Percentiles rank a stretch among this genome's conserved stretches.
phyloP scores from a whole-genome alignment of 35 echinoderm and acorn worm genomes.

The Lytechinus variegatus region DNA sequence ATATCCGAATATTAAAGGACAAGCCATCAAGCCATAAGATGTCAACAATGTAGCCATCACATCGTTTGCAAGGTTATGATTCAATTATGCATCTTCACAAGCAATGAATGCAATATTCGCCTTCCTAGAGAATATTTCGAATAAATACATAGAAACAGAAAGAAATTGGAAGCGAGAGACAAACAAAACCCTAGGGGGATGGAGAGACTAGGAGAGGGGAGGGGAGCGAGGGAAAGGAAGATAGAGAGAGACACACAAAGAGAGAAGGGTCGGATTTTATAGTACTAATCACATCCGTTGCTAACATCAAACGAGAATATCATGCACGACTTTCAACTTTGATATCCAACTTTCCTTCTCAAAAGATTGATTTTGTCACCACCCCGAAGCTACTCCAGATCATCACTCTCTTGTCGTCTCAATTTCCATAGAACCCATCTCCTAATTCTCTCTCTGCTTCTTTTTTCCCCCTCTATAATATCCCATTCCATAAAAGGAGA shows the following conservation, averaged over 20 bases:
- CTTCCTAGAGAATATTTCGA: no score
- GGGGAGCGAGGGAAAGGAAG: neutral
- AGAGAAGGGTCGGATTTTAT: neutral
- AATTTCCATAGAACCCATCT: conserved; percentile 19
- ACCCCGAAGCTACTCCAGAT: neutral
- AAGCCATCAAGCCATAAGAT: no score
- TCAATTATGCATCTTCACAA: no score
- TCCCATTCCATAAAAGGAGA: conserved; percentile 18
- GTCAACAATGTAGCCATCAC: no score
- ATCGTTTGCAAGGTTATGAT: no score
- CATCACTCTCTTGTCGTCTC: conserved; percentile 17
- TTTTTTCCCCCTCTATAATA: neutral
- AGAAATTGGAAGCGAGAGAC: neutral
- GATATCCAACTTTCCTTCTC: conserved; percentile 2
- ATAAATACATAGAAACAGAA: neutral
- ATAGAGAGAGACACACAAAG: neutral
- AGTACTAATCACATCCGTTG: neutral
- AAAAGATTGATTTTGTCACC: neutral
- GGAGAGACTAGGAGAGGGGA: neutral
- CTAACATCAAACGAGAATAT: neutral
- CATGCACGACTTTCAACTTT: neutral
- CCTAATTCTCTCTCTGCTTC: conserved; percentile 1
- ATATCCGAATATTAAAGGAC: no score
- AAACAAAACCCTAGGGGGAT: neutral
- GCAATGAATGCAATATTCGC: no score